Percentiles rank a stretch among this genome's conserved stretches.
Conservation (phyloP, 2,113 vertebrate genomes). For the Picathartes gymnocephalus region DNA sequence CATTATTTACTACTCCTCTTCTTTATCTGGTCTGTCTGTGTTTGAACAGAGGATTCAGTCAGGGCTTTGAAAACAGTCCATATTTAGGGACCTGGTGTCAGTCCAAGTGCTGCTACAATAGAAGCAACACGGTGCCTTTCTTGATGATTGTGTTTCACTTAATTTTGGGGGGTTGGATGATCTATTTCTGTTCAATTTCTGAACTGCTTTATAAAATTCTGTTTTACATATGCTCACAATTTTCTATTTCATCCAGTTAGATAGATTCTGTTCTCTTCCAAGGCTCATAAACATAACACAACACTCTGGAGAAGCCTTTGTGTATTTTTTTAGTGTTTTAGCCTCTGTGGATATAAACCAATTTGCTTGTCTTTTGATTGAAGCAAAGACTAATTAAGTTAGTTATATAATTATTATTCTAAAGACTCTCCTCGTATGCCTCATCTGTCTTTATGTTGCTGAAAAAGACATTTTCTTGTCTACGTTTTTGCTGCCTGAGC, state of each 20-base stretch:
- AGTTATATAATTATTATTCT: conserved; percentile 40
- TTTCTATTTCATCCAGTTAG: neutral
- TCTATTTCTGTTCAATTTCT: neutral
- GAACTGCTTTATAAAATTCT: neutral
- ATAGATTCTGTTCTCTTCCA: neutral
- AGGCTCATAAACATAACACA: neutral
- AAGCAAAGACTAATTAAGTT: conserved; percentile 35
- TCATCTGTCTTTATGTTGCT: conserved; percentile 53
- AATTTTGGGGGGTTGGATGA: accelerated
- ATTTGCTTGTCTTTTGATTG: neutral
- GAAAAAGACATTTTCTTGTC: conserved; percentile 18
- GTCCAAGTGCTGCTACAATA: neutral
- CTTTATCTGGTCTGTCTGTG: neutral
- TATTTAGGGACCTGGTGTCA: neutral
- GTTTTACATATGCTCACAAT: neutral
- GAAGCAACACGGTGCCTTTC: accelerated
- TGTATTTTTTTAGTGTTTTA: neutral
- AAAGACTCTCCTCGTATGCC: neutral
- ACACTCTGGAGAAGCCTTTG: neutral
- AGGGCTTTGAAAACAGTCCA: neutral
- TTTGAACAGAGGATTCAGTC: neutral
- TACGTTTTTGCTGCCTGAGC: conserved; percentile 42
- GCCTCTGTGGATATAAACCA: neutral
- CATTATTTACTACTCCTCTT: neutral
- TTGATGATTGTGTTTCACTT: neutral